A percentile compares a stretch with the other conserved stretches of the same genome.
These are phyloP conservation scores for Dryomyza anilis DNA, from an alignment of 2,888 invertebrate species.

Conservation along the genomic window DNA sequence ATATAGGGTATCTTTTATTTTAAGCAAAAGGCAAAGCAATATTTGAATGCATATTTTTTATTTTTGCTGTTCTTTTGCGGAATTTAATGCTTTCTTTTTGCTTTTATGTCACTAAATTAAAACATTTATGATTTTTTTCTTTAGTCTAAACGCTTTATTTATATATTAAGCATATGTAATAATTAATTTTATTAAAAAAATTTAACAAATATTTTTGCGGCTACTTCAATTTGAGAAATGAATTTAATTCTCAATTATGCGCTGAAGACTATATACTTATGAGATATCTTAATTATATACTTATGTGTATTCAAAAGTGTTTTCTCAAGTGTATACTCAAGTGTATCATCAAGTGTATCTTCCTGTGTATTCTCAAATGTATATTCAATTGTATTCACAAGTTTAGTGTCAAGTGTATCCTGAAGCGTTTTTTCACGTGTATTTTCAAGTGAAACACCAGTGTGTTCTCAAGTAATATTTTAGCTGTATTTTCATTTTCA, in stretches of 20 bases:
- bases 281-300: too few species aligned
- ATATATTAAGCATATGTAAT: too few species aligned
- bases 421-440: too few species aligned
- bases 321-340: neutral
- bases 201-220: neutral
- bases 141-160: too few species aligned
- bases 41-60: neutral
- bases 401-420: too few species aligned
- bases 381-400: too few species aligned
- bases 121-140: neutral
- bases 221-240: conserved; percentile 15
- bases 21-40: conserved; percentile 12
- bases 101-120: neutral
- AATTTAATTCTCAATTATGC: neutral
- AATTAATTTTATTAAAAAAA: neutral
- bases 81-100: neutral
- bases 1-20: neutral
- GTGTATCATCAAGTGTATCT: neutral
- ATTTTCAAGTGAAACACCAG: too few species aligned
- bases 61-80: neutral
- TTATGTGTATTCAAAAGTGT: too few species aligned
- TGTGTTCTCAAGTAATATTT: too few species aligned
- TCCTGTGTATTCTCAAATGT: too few species aligned
- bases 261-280: too few species aligned
- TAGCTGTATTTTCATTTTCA: too few species aligned